Evolutionary conservation across 2,888 invertebrate genomes (phyloP).

Genomic region (Hypselothyrea guttata): DNA sequence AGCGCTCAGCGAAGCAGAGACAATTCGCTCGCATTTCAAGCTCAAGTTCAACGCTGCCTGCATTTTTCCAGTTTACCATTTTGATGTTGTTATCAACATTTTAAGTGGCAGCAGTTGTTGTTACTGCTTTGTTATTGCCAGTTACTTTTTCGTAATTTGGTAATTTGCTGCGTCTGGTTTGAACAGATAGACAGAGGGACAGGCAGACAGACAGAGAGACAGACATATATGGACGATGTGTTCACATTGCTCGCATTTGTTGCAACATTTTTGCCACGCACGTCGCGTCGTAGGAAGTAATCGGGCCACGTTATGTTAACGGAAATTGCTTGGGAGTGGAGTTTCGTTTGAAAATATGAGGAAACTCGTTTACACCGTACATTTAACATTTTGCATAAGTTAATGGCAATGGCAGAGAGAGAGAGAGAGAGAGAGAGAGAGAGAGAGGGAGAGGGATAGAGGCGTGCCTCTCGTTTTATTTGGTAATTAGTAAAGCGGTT

Average conservation of each 20-base stretch:
- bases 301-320: conserved; percentile 53
- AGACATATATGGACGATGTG: conserved; percentile 35
- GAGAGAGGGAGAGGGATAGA: not conserved
- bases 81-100: conserved; percentile 69
- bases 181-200: conserved; percentile 18
- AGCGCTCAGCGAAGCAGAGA: conserved; percentile 33
- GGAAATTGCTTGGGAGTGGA: conserved; percentile 53
- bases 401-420: conserved; percentile 27
- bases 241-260: conserved; percentile 64
- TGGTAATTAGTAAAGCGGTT: conserved; percentile 23
- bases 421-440: no score
- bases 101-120: conserved; percentile 45
- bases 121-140: conserved; percentile 28
- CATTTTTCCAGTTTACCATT: conserved; percentile 65
- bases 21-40: conserved; percentile 59
- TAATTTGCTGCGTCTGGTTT: conserved; percentile 50
- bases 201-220: not conserved
- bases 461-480: conserved; percentile 33
- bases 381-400: conserved; percentile 59
- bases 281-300: conserved; percentile 62
- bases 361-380: conserved; percentile 59
- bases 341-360: conserved; percentile 47
- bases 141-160: conserved; percentile 56
- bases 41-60: conserved; percentile 70
- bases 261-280: conserved; percentile 65